Base-by-base conservation (phyloP, 1,140 invertebrate species). In the Zeugodacus cucurbitae region DNA sequence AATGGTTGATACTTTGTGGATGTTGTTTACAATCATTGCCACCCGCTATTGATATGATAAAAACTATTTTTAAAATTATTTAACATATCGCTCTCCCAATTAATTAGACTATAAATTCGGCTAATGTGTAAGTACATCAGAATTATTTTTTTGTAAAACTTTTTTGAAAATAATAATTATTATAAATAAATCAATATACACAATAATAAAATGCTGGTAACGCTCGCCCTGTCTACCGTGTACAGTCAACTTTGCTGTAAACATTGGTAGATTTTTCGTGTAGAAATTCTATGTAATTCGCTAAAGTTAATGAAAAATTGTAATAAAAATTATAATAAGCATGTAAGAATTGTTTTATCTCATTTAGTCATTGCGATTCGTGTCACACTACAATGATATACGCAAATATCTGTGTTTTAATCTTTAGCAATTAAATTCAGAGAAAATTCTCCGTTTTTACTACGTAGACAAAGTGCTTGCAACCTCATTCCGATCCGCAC, bases 221-320 rank as follows among this genome's bases (percentile, higher is more conserved):
- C 41, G 20, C 34, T 82, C 14, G 26, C 8, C n/a, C n/a, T 29
- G 41, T 41, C 74, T 82, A 82, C n/a, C 74, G 74, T 82, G 74
- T 82, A 82, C 74, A 82, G 74, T 82, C 74, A 82, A 37, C 22
- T 54, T 82, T 82, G 37, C 41, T 48, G 74, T 82, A 82, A 82
- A 82, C 74, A 82, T 82, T 82, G 26, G 74, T 82, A 48, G 7
- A 82, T 26, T n/a, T 44, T 48, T 48, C 41, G 44, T 48, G 41
- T 54, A 44, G 74, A 82, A 48, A 29, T 82, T 82, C n/a, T 29
- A 6, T 48, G 74, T 48, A 48, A 82, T 14, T 82, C 8, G 3
- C 14, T 29, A 48, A 22, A 82, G 44, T 14, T 22, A 48, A 17
- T 54, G 10, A 29, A 26, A 11, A 48, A 29, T 7, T 54, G 3